A percentile compares a stretch with the other conserved stretches of the same genome.
Conservation (phyloP, 2,797 vertebrate species). For the Lagorchestes hirsutus region DNA sequence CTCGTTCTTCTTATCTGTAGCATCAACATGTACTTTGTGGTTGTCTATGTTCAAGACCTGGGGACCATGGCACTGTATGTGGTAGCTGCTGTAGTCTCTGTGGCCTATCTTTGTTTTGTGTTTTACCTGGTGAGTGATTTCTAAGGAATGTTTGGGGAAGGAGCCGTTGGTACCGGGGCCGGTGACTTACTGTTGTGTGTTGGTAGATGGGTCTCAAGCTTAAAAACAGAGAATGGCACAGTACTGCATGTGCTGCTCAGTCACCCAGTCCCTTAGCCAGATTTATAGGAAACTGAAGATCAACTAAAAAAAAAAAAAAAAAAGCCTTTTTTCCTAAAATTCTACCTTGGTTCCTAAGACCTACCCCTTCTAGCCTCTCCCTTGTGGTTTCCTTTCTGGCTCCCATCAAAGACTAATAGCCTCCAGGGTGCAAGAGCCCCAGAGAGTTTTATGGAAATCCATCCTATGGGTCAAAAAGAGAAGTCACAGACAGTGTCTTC, state of each 20-base stretch:
- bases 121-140: slow-evolving; percentile 92
- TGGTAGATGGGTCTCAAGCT: background rate
- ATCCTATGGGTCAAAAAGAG: background rate
- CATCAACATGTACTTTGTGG: slow-evolving; percentile 97
- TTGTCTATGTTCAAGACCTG: slow-evolving; percentile 90
- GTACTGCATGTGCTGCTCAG: background rate
- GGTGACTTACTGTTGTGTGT: background rate
- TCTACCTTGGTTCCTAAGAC: slow-evolving; percentile 27
- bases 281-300: background rate
- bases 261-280: background rate
- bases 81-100: slow-evolving; percentile 87
- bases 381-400: slow-evolving; percentile 25
- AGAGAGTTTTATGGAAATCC: background rate
- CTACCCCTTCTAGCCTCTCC: slow-evolving; percentile 32
- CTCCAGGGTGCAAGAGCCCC: background rate
- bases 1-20: slow-evolving; percentile 91
- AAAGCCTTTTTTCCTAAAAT: slow-evolving; percentile 27
- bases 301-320: background rate
- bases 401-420: background rate
- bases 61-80: slow-evolving; percentile 89
- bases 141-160: background rate
- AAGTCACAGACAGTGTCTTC: background rate
- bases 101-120: slow-evolving; percentile 93
- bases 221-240: background rate
- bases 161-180: background rate